Evolutionary conservation across 2,113 vertebrate genomes (phyloP).

Genomic region (Asarcornis scutulata): DNA sequence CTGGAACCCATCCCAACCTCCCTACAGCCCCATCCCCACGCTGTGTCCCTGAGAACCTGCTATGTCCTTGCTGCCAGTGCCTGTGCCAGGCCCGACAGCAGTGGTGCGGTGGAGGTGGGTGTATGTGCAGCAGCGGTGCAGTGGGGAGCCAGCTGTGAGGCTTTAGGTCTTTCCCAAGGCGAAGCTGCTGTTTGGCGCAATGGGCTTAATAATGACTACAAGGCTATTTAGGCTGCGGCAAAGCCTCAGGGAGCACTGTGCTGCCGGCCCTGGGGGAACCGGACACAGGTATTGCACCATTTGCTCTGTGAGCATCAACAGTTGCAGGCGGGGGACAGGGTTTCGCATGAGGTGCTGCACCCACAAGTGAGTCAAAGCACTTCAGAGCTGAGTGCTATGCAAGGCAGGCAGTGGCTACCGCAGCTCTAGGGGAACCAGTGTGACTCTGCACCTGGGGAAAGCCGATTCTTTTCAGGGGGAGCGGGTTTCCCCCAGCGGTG

Average conservation of each 20-base stretch:
- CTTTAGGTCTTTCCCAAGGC: not conserved
- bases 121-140: not conserved
- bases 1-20: too few species aligned
- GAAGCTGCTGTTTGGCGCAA: not conserved
- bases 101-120: too few species aligned
- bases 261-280: not conserved
- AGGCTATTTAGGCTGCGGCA: not conserved
- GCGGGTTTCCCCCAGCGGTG: not conserved
- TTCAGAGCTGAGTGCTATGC: not conserved
- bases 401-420: not conserved
- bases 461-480: not conserved
- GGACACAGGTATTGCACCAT: too few species aligned
- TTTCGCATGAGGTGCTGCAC: not conserved
- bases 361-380: not conserved
- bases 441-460: not conserved
- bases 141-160: not conserved
- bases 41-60: too few species aligned
- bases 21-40: too few species aligned
- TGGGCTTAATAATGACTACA: too few species aligned
- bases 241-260: not conserved
- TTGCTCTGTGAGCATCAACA: not conserved
- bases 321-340: not conserved
- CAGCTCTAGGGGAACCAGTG: not conserved
- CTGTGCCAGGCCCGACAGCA: too few species aligned
- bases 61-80: too few species aligned